Percentiles rank a stretch among this genome's conserved stretches.
Evolutionary conservation across 2,888 invertebrate genomes (phyloP).

Genomic region (Leptinotarsa juncta): DNA sequence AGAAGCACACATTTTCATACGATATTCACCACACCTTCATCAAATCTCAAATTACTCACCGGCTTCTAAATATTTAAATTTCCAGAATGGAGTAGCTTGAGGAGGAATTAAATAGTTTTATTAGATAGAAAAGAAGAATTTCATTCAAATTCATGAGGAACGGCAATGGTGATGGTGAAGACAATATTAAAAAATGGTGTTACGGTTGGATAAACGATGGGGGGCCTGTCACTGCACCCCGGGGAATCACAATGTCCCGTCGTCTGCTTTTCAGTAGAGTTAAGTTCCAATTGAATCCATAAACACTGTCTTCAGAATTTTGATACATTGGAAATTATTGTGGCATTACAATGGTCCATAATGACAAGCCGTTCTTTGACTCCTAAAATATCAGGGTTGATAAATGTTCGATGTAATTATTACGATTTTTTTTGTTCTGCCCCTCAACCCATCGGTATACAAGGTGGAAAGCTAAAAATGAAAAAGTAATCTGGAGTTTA

Average conservation of each 20-base stretch:
- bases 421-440: not conserved
- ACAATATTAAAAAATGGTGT: conserved; percentile 61
- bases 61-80: not conserved
- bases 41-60: not conserved
- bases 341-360: conserved; percentile 21
- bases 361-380: conserved; percentile 19
- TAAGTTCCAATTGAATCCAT: conserved; percentile 40
- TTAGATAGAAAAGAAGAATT: not conserved
- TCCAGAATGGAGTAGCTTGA: conserved; percentile 3
- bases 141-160: conserved; percentile 40
- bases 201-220: conserved; percentile 59
- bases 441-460: not conserved
- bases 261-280: conserved; percentile 47
- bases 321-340: conserved; percentile 12
- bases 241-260: conserved; percentile 51
- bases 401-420: conserved; percentile 7
- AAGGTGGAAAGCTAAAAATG: not conserved
- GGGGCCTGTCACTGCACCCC: conserved; percentile 58
- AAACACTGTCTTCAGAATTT: conserved; percentile 15
- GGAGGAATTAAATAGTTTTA: conserved; percentile 10
- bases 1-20: not conserved
- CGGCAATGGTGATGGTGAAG: conserved; percentile 60
- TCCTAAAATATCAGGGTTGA: conserved; percentile 5
- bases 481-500: no score
- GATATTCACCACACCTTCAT: not conserved